Percentiles rank a stretch among this genome's conserved stretches.
phyloP scores from a whole-genome alignment of 2,888 invertebrate species.

The Euplagia quadripunctaria region DNA sequence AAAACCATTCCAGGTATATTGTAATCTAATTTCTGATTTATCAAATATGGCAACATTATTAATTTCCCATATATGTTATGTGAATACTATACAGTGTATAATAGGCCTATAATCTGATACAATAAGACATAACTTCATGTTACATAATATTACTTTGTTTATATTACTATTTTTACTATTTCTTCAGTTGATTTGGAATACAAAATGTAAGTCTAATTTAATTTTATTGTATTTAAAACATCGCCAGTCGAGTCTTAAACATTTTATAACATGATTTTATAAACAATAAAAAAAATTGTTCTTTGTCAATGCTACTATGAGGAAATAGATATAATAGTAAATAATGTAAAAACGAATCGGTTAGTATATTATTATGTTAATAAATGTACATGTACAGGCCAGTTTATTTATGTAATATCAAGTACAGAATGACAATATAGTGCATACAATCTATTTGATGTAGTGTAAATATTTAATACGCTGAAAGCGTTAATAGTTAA shows the following conservation, averaged over 20 bases:
- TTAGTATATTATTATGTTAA: constrained; percentile 25
- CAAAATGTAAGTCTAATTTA: neutral
- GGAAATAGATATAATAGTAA: constrained; percentile 5
- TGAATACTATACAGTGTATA: constrained; percentile 4
- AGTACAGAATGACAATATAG: constrained; percentile 56
- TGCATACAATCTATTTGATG: constrained; percentile 43
- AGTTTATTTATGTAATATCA: constrained; percentile 36
- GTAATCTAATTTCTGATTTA: constrained; percentile 12
- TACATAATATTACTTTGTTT: constrained; percentile 1
- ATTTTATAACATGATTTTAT: neutral
- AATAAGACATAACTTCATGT: neutral
- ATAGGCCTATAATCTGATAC: constrained; percentile 12
- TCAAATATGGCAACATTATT: constrained; percentile 40
- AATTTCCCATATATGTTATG: constrained; percentile 15
- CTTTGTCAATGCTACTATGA: constrained; percentile 1
- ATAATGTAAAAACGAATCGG: constrained; percentile 18
- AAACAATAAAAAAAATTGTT: neutral
- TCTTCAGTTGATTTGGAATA: neutral
- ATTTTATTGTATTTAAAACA: neutral
- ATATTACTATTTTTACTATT: neutral
- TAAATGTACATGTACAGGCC: constrained; percentile 44
- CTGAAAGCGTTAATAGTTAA: constrained; percentile 39
- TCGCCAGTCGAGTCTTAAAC: constrained; percentile 1
- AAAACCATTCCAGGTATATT: constrained; percentile 4
- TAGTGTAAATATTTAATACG: constrained; percentile 28